Evolutionary conservation across 2,888 invertebrate genomes (phyloP).

Genomic region (Tetrapedia diversipes): DNA sequence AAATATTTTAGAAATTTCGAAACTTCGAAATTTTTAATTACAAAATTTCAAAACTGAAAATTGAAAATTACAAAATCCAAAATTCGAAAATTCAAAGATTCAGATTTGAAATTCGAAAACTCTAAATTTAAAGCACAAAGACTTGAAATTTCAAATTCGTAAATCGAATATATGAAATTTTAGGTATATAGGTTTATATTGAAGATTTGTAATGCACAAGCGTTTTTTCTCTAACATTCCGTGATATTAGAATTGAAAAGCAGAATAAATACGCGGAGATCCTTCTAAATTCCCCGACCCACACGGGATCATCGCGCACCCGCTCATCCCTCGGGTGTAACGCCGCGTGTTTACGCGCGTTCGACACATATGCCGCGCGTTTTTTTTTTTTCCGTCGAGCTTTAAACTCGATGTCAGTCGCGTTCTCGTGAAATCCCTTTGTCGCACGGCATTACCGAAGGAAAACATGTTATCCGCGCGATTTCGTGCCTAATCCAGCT

Average conservation of each 20-base stretch:
- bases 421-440: constrained; percentile 53
- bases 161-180: too few relatives aligned
- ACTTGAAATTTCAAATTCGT: too few relatives aligned
- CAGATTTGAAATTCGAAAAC: too few relatives aligned
- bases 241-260: constrained; percentile 1
- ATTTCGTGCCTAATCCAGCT: constrained; percentile 60
- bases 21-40: too few relatives aligned
- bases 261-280: neutral
- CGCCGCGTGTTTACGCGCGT: constrained; percentile 42
- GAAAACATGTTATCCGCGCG: constrained; percentile 57
- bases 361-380: constrained; percentile 20
- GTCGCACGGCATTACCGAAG: constrained; percentile 57
- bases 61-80: too few relatives aligned
- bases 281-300: constrained; percentile 23
- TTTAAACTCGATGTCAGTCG: constrained; percentile 56
- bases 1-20: too few relatives aligned
- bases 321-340: neutral
- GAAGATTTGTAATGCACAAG: too few relatives aligned
- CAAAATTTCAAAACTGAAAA: too few relatives aligned
- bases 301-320: constrained; percentile 33
- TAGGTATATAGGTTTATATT: too few relatives aligned
- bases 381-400: constrained; percentile 17
- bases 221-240: too few relatives aligned
- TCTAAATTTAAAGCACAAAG: neutral
- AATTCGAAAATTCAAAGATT: too few relatives aligned